phyloP scores from a whole-genome alignment of 2,797 vertebrate species.

The Pantherophis vulpinus region DNA sequence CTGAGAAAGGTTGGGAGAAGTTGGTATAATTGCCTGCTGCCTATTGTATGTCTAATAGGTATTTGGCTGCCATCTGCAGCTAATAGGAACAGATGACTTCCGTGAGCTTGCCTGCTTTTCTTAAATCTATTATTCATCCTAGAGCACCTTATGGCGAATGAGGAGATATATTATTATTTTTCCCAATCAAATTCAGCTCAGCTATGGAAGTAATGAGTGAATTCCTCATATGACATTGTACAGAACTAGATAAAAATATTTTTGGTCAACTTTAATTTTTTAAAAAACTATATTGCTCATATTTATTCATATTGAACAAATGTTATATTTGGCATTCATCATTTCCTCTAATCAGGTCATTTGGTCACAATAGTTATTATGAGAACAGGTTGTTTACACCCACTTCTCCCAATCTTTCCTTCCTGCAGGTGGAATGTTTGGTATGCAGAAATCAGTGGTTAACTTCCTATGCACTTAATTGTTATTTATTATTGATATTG shows the following conservation, averaged over 20 bases:
- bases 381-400: conserved; percentile 38
- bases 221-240: conserved; percentile 32
- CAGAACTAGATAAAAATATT: neutral
- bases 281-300: conserved; percentile 32
- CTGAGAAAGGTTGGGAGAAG: neutral
- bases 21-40: neutral
- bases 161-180: neutral
- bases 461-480: conserved; percentile 4
- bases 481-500: neutral
- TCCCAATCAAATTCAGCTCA: neutral
- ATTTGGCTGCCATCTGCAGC: neutral
- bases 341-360: conserved; percentile 54
- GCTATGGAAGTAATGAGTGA: neutral
- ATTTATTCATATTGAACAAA: conserved; percentile 40
- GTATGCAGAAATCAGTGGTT: neutral
- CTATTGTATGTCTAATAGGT: neutral
- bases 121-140: neutral
- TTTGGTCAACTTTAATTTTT: conserved; percentile 35
- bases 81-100: neutral
- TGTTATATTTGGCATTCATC: conserved; percentile 27
- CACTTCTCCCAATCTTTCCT: conserved; percentile 47
- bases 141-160: neutral
- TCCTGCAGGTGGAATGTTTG: neutral
- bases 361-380: neutral
- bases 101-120: neutral